Base-by-base conservation (phyloP, 1,140 invertebrate genomes). In the Nomia melanderi region DNA sequence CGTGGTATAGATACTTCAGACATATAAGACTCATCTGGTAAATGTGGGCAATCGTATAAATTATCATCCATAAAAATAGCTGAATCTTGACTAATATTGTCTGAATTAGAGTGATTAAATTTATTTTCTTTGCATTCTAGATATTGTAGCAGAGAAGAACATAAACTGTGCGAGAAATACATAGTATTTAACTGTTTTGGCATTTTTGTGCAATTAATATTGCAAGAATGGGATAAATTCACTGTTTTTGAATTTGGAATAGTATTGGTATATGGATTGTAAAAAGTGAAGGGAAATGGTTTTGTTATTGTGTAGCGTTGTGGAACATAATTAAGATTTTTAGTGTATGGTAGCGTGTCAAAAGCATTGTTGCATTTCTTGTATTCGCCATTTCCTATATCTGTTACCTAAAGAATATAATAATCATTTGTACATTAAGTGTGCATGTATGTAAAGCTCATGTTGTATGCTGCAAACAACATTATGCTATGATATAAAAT, bases 41-140 rank as follows among this genome's bases (percentile, higher is more conserved):
- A 56, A 72, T 69, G 83, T 47, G 66, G 14, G n/a, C 66, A 44
- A 77, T 83, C 71, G 6, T 71, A 77, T 25, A 65, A 86, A 70
- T 83, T 73, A 80, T 84, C 77, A 57, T 89, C 79, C 78, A 88
- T 88, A 64, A 31, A 87, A 67, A 90, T 87, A 11, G 79, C 88
- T 5, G 88, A 91, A 77, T 89, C 88, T 29, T 83, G 73, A 65
- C 80, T 88, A 27, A 62, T 62, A 71, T 80, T 74, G 59, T 72
- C 59, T 44, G 60, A 20, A 23, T 76, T 31, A 1, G 66, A 53
- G 23, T 77, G 44, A 31, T 33, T 71, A 27, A 29, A 56, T 3
- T 36, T 41, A 66, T 31, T 75, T 44, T 70, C 41, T 60, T 83
- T 76, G 14, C 20, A 1, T 63, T 74, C 53, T 44, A 73, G 7